Evolutionary conservation across 2,888 invertebrate genomes (phyloP).

Genomic region (Ophion ellenae): DNA sequence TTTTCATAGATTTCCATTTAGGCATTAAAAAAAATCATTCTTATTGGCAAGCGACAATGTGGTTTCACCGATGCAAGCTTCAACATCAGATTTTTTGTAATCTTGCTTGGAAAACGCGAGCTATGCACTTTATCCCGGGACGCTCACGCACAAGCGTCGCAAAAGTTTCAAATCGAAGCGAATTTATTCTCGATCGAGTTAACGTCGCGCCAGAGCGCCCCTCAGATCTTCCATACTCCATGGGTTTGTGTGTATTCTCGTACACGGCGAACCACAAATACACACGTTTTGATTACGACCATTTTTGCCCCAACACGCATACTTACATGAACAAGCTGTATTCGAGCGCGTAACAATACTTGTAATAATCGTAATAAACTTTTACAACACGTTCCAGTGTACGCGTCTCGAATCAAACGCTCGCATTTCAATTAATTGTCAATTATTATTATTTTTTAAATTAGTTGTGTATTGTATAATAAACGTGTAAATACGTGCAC

Average conservation of each 20-base stretch:
- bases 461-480: conserved; percentile 43
- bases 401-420: conserved; percentile 25
- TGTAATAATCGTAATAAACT: conserved; percentile 19
- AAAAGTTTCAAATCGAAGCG: not conserved
- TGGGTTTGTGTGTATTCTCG: conserved; percentile 13
- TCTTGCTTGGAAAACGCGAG: not conserved
- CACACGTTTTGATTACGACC: conserved; percentile 24
- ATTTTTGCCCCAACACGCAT: conserved; percentile 15
- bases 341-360: conserved; percentile 7
- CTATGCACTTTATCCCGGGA: not conserved
- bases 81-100: not conserved
- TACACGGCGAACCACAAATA: conserved; percentile 16
- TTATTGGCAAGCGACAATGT: not conserved
- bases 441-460: conserved; percentile 60
- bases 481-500: conserved; percentile 31
- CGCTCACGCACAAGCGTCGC: not conserved
- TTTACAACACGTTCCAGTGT: not conserved
- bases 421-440: conserved; percentile 61
- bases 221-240: conserved; percentile 50
- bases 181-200: not conserved
- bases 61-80: not conserved
- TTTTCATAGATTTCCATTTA: not conserved
- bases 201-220: not conserved
- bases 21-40: not conserved
- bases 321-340: conserved; percentile 30